These are phyloP conservation scores for Polyploca ridens DNA, from an alignment of 2,888 invertebrate genomes.

Conservation along the genomic window DNA sequence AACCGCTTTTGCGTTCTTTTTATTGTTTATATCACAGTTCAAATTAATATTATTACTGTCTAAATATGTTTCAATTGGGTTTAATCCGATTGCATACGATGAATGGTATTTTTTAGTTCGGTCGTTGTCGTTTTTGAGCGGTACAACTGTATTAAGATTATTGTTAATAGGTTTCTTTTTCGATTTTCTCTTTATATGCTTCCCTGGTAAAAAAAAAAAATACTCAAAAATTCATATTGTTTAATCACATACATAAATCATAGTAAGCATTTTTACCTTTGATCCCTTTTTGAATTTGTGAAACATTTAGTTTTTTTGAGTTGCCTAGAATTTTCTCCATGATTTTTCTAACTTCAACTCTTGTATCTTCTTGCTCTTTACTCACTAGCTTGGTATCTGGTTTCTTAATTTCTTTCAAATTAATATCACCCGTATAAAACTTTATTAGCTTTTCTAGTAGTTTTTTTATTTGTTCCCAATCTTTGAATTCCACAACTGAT, in stretches of 20 bases:
- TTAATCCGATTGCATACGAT: background rate
- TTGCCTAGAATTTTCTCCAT: conserved; percentile 70
- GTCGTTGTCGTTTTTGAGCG: background rate
- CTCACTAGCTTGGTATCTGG: conserved; percentile 25
- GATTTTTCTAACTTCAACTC: conserved; percentile 70
- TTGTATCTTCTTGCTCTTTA: conserved; percentile 33
- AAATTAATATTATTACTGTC: background rate
- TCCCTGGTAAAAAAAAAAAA: conserved; percentile 47
- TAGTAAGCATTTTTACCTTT: conserved; percentile 60
- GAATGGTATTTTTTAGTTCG: background rate
- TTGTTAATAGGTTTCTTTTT: conserved; percentile 27
- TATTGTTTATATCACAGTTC: background rate
- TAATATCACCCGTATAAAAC: conserved; percentile 58
- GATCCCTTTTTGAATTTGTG: conserved; percentile 68
- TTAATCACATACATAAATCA: background rate
- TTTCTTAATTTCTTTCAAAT: conserved; percentile 41
- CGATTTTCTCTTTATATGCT: conserved; percentile 55
- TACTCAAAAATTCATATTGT: background rate
- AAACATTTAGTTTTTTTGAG: conserved; percentile 51
- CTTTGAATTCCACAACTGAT: conserved; percentile 81
- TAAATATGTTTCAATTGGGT: background rate
- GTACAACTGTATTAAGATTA: background rate
- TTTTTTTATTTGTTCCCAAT: conserved; percentile 72
- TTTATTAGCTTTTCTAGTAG: conserved; percentile 62
- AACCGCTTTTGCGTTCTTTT: conserved; percentile 6